These are phyloP conservation scores for Protobothrops mucrosquamatus DNA, from an alignment of 2,113 vertebrate genomes.

Conservation along the genomic window DNA sequence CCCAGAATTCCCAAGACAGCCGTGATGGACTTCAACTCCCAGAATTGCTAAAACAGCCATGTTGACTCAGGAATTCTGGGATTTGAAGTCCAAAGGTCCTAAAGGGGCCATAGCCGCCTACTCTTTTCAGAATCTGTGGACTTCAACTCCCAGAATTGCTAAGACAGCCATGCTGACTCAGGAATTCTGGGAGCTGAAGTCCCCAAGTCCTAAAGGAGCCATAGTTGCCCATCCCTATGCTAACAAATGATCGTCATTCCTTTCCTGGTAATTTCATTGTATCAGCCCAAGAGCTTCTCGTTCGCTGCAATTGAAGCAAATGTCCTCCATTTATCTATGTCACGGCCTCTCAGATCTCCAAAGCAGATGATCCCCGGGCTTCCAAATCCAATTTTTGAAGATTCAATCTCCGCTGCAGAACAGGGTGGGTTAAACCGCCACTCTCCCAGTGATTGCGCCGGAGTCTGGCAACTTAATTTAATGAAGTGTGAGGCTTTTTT, in stretches of 20 bases:
- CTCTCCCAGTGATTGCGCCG: neutral
- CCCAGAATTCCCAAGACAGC: too few relatives aligned
- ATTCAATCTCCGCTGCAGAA: neutral
- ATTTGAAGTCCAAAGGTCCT: too few relatives aligned
- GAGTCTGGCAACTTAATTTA: slow-evolving; percentile 61
- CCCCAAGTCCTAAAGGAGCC: too few relatives aligned
- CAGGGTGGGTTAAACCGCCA: neutral
- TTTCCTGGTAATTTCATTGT: neutral
- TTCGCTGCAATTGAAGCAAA: neutral
- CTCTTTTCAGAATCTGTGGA: too few relatives aligned
- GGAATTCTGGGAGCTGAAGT: too few relatives aligned
- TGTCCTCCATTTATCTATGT: neutral
- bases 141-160: too few relatives aligned
- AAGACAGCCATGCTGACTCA: too few relatives aligned
- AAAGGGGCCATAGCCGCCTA: too few relatives aligned
- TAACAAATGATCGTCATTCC: neutral
- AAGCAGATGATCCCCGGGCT: neutral
- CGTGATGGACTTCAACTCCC: too few relatives aligned
- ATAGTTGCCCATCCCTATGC: neutral
- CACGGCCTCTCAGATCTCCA: neutral
- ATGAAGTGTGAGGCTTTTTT: slow-evolving; percentile 67
- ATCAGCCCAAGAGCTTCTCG: neutral
- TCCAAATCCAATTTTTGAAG: neutral
- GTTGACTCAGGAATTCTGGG: too few relatives aligned
- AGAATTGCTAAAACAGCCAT: too few relatives aligned